Evolutionary conservation across 2,113 vertebrate species (phyloP), one percentile per base, ranked within the genome.

Genomic region (Pardalotus punctatus): DNA sequence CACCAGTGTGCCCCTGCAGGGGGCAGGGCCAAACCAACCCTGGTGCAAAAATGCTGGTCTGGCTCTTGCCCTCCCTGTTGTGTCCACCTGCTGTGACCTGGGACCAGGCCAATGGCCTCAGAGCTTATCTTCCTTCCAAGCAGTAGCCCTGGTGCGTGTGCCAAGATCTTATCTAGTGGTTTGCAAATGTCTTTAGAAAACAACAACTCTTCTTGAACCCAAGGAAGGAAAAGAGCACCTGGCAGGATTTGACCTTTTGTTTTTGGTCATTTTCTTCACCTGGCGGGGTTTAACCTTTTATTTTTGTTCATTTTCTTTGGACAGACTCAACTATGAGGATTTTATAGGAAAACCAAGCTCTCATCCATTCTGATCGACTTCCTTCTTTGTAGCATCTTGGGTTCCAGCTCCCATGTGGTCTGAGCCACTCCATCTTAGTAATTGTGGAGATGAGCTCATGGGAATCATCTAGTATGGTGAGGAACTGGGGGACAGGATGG

Each of bases 171-270:
- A 96, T 81, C 88, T 85, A 27, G 48, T 17, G 3, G 4, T 72
- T 90, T 92, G 74, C 50, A 93, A 92, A 96, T 31, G n/a, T 64
- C 61, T 72, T 86, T 79, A 42, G 47, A 90, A 95, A 94, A 90
- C 88, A 92, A 43, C 64, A 87, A 27, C 40, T 85, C 19, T 74
- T 96, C 66, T 69, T 92, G 50, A 90, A 81, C 65, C 29, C 51
- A 36, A 82, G 83, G 94, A 92, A 88, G 87, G 70, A 94, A 93
- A 81, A 93, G 70, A 90, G 70, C 58, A 94, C 85, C 81, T 94
- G 81, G 71, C 88, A 92, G 92, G 84, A 91, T 96, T 17, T 81
- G 71, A 82, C 72, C 71, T 92, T 96, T 90, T 83, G 36, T 2
- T 69, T 94, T 82, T 72, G 51, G 43, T 38, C 62, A 33, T 86